phyloP scores from a whole-genome alignment of 1,140 invertebrate genomes.

The Ceratoteleas bidentatus region DNA sequence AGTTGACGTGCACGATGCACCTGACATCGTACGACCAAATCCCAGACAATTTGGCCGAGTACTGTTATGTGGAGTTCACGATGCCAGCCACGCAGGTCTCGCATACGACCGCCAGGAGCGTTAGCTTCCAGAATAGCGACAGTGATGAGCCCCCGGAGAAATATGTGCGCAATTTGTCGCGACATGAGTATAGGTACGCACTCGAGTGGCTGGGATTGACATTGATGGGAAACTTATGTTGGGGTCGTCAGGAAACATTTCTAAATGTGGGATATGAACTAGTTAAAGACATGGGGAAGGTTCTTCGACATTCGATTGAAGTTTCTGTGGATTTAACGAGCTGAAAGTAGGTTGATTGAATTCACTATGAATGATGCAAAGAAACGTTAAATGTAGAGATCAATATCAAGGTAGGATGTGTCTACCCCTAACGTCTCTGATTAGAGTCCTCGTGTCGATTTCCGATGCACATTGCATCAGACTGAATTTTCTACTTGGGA shows the following conservation, averaged over 20 bases:
- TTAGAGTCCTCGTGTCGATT: too few species aligned
- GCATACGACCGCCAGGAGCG: slow-evolving; percentile 97
- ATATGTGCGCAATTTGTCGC: slow-evolving; percentile 97
- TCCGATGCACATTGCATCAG: too few species aligned
- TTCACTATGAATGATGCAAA: too few species aligned
- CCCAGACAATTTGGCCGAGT: slow-evolving; percentile 94
- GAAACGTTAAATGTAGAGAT: too few species aligned
- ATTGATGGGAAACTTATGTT: neutral
- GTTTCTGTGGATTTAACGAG: too few species aligned
- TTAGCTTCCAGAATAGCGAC: slow-evolving; percentile 94
- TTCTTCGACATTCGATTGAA: too few species aligned
- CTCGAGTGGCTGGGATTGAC: too few species aligned
- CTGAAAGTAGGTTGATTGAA: too few species aligned
- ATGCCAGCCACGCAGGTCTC: slow-evolving; percentile 99
- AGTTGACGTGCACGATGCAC: slow-evolving; percentile 95
- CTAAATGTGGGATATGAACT: neutral
- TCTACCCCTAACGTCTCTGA: too few species aligned
- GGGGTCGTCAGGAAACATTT: neutral
- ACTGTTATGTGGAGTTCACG: slow-evolving; percentile 97
- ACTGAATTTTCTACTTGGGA: too few species aligned
- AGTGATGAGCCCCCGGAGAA: slow-evolving; percentile 98
- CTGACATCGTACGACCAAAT: slow-evolving; percentile 98
- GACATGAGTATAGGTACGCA: slow-evolving; percentile 94
- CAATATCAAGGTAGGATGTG: too few species aligned
- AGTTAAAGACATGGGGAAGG: too few species aligned